Conservation (phyloP, 2,113 vertebrate species). For the Neoarius graeffei region DNA sequence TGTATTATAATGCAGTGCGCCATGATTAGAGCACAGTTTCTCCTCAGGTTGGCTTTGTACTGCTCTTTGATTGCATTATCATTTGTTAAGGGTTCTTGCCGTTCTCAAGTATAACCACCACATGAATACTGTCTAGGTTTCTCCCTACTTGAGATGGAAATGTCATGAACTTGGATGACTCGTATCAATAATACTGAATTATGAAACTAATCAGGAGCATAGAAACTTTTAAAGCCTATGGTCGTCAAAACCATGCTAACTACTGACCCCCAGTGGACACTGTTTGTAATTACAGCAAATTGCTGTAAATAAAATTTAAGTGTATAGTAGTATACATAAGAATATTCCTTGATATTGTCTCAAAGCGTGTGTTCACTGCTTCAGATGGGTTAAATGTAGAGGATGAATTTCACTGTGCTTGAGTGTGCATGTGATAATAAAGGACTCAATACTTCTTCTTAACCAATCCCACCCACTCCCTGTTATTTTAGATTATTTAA, state of each 20-base stretch:
- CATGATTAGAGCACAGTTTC: neutral
- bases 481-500: neutral
- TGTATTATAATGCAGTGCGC: neutral
- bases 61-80: conserved; percentile 71
- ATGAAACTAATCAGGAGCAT: conserved; percentile 20
- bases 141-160: conserved; percentile 36
- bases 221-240: neutral
- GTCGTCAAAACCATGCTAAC: conserved; percentile 24
- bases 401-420: too few relatives aligned
- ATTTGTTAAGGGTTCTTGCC: conserved; percentile 69
- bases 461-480: neutral
- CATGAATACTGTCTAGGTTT: conserved; percentile 39
- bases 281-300: neutral
- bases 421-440: too few relatives aligned
- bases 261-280: conserved; percentile 61
- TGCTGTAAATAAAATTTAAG: neutral
- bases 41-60: conserved; percentile 64
- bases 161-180: conserved; percentile 46
- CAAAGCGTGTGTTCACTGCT: too few relatives aligned
- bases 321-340: neutral
- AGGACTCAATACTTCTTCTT: too few relatives aligned
- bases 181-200: conserved; percentile 28
- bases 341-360: neutral
- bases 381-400: too few relatives aligned
- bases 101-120: conserved; percentile 46